phyloP scores from a whole-genome alignment of 2,888 invertebrate species.

The Phrixothrix hirtus region DNA sequence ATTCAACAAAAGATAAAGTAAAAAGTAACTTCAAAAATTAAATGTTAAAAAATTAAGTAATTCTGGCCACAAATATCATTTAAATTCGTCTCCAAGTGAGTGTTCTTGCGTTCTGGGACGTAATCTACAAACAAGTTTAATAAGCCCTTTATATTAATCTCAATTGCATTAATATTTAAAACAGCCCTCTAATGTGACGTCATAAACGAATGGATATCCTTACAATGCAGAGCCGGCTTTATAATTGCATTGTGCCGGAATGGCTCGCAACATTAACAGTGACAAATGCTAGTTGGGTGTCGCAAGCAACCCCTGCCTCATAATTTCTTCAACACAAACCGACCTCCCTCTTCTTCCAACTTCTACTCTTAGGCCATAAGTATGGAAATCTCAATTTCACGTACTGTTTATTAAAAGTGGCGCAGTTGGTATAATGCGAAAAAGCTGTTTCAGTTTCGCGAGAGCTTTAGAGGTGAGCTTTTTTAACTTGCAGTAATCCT shows the following conservation, averaged over 20 bases:
- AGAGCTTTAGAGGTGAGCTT: conserved; percentile 26
- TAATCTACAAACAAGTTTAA: conserved; percentile 43
- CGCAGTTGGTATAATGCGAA: conserved; percentile 24
- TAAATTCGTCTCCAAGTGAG: conserved; percentile 50
- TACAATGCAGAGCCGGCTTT: conserved; percentile 35
- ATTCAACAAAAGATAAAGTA: too few species aligned
- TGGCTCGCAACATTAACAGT: conserved; percentile 36
- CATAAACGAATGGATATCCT: conserved; percentile 34
- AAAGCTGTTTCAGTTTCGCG: conserved; percentile 24
- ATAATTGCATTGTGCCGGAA: conserved; percentile 39
- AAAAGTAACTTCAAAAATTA: too few species aligned
- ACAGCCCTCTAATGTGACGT: conserved; percentile 40
- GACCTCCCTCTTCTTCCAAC: conserved; percentile 16
- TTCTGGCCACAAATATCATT: conserved; percentile 20
- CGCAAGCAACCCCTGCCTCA: conserved; percentile 26
- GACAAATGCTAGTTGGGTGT: conserved; percentile 36
- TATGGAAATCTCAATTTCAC: conserved; percentile 12
- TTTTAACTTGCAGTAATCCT: conserved; percentile 32
- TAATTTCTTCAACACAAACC: conserved; percentile 27
- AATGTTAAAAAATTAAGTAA: too few species aligned
- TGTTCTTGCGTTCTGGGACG: conserved; percentile 23
- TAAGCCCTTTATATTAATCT: conserved; percentile 51
- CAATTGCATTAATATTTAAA: conserved; percentile 50
- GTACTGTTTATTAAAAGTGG: conserved; percentile 23
- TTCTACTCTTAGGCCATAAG: conserved; percentile 1